Conservation (phyloP, 2,797 vertebrate genomes). For the Spheniscus humboldti region DNA sequence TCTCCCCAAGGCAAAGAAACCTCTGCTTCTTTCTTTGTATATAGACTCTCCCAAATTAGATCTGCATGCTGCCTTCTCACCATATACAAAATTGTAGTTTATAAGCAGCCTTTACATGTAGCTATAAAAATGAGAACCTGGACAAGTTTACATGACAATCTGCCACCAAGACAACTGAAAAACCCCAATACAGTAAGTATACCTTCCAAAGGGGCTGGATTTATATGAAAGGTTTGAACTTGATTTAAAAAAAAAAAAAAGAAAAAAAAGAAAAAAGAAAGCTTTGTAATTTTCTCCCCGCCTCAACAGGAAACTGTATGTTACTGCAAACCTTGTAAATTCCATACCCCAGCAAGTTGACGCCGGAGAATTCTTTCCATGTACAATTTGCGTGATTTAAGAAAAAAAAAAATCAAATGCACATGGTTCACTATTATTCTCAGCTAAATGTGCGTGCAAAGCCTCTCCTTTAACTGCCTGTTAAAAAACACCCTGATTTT, state of each 20-base stretch:
- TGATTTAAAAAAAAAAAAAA: not conserved
- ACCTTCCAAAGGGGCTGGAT: not conserved
- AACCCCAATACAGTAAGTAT: not conserved
- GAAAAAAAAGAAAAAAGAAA: not conserved
- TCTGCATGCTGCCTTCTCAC: conserved; percentile 2
- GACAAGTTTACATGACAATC: conserved; percentile 32
- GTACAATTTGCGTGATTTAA: conserved; percentile 29
- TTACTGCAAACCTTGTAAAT: conserved; percentile 58
- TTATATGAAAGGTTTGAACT: not conserved
- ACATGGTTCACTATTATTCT: conserved; percentile 50
- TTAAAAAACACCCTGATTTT: conserved; percentile 62
- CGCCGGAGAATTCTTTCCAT: conserved; percentile 50
- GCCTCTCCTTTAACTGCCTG: conserved; percentile 37
- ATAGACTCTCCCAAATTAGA: not conserved
- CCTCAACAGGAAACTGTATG: conserved; percentile 31
- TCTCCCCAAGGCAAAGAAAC: conserved; percentile 8
- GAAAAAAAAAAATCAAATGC: conserved; percentile 47
- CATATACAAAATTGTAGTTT: not conserved
- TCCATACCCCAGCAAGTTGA: conserved; percentile 36
- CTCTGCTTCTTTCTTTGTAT: conserved; percentile 14
- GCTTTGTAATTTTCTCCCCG: conserved; percentile 39
- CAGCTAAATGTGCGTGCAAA: conserved; percentile 26
- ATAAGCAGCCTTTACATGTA: conserved; percentile 25
- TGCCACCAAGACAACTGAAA: conserved; percentile 21
- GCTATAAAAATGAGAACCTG: conserved; percentile 39